Percentiles rank a stretch among this genome's conserved stretches.
Conservation (phyloP, 2,797 vertebrate species). For the Acanthopagrus latus region DNA sequence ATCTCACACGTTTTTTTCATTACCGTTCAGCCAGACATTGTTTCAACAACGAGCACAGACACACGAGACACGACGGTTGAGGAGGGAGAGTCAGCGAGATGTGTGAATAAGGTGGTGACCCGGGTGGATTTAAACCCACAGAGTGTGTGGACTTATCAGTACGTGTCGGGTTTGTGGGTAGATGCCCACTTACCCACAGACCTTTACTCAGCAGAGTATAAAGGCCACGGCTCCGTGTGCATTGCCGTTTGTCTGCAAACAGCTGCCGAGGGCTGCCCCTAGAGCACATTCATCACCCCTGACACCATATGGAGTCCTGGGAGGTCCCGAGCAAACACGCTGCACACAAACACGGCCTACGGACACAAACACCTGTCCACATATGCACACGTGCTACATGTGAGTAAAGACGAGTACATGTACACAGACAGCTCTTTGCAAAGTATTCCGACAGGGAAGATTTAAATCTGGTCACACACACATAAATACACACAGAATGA, state of each 20-base stretch:
- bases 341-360: slow-evolving; percentile 40
- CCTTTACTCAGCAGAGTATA: slow-evolving; percentile 17
- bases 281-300: slow-evolving; percentile 61
- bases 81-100: not conserved
- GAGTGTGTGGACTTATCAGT: not conserved
- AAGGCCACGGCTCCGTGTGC: slow-evolving; percentile 28
- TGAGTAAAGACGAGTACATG: slow-evolving; percentile 21
- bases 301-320: slow-evolving; percentile 61
- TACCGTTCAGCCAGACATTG: not conserved
- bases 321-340: slow-evolving; percentile 54
- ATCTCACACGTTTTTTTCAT: not conserved
- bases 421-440: not conserved
- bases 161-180: slow-evolving; percentile 9
- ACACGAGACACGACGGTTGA: not conserved
- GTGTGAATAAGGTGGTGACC: not conserved
- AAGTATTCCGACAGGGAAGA: not conserved
- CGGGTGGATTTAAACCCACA: not conserved
- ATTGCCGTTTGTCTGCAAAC: slow-evolving; percentile 42
- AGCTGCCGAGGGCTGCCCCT: slow-evolving; percentile 57
- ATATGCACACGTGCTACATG: slow-evolving; percentile 8
- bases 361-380: slow-evolving; percentile 20
- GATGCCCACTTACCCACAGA: slow-evolving; percentile 34
- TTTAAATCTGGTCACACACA: not conserved
- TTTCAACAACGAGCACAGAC: not conserved
- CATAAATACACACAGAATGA: no score